These are phyloP conservation scores for Progne subis DNA, from an alignment of 2,113 vertebrate species.

Conservation along the genomic window DNA sequence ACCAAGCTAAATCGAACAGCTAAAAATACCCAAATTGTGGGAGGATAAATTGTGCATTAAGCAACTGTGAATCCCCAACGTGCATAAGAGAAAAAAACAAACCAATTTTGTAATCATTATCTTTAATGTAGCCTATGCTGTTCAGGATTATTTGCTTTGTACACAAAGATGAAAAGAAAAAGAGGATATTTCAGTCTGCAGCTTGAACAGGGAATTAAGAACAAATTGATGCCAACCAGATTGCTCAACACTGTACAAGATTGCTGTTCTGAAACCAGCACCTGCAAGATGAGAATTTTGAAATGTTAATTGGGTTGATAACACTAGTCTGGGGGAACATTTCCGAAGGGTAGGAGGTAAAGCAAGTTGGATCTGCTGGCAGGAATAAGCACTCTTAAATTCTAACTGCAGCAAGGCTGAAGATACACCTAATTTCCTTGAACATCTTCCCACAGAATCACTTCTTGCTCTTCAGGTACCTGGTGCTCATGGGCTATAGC, in stretches of 20 bases:
- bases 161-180: neutral
- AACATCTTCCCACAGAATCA: neutral
- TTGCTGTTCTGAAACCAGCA: constrained; percentile 6
- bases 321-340: neutral
- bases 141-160: neutral
- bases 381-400: neutral
- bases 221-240: neutral
- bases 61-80: fast-evolving
- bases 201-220: neutral
- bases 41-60: neutral
- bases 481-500: neutral
- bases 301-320: constrained; percentile 18
- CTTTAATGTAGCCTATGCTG: neutral
- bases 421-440: neutral
- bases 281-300: constrained; percentile 40
- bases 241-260: constrained; percentile 5
- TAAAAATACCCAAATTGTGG: neutral
- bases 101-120: neutral
- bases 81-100: neutral
- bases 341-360: neutral
- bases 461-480: neutral
- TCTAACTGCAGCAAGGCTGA: neutral
- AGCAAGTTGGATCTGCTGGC: neutral
- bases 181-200: neutral
- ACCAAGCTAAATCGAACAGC: neutral